Evolutionary conservation across 2,113 vertebrate genomes (phyloP).

Genomic region (Pavo muticus): DNA sequence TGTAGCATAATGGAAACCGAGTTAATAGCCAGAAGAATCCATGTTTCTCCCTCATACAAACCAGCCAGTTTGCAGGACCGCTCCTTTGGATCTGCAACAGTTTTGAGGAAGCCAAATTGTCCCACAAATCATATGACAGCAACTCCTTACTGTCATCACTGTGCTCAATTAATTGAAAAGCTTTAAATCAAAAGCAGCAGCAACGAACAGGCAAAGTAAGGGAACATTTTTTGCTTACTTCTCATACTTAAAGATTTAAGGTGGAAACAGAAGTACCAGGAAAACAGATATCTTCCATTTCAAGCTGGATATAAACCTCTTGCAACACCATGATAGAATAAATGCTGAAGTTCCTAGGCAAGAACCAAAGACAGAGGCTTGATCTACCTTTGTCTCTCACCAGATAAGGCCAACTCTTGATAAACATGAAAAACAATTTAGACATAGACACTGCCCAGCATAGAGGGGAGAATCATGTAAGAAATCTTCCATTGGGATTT

Average conservation of each 20-base stretch:
- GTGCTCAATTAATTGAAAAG: not conserved
- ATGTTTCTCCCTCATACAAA: not conserved
- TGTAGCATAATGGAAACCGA: not conserved
- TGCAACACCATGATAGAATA: not conserved
- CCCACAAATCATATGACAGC: not conserved
- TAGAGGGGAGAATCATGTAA: too few species aligned
- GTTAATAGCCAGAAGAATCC: not conserved
- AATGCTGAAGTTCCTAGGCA: not conserved
- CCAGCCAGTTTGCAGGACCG: not conserved
- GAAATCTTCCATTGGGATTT: not conserved
- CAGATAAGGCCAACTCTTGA: not conserved
- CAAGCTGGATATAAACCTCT: not conserved
- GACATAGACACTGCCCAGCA: not conserved
- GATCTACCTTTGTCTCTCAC: not conserved
- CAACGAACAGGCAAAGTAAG: rapidly evolving
- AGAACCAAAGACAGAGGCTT: not conserved
- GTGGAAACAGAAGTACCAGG: not conserved
- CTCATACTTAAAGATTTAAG: not conserved
- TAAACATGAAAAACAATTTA: not conserved
- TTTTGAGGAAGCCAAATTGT: not conserved
- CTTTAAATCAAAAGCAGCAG: not conserved
- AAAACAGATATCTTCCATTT: not conserved
- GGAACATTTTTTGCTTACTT: not conserved
- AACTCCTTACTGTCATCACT: not conserved
- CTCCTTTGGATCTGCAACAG: not conserved